A percentile compares a stretch with the other conserved stretches of the same genome.
These are phyloP conservation scores for Orthosia gothica DNA, from an alignment of 2,888 invertebrate species.

Conservation along the genomic window DNA sequence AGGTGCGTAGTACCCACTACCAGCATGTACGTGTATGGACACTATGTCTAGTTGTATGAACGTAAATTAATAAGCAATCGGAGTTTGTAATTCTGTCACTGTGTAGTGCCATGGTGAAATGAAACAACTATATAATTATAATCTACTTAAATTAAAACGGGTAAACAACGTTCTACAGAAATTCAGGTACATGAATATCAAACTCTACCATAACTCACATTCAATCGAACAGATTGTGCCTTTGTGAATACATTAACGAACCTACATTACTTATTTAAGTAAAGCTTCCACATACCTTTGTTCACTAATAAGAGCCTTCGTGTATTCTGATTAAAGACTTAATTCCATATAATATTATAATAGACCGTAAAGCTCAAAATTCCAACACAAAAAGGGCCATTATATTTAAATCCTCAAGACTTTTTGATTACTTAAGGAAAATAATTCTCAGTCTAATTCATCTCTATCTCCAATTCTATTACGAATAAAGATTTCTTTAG, in stretches of 20 bases:
- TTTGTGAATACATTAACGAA: slow-evolving; percentile 39
- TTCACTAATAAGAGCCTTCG: slow-evolving; percentile 20
- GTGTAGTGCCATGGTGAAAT: too few relatives aligned
- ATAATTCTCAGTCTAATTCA: slow-evolving; percentile 48
- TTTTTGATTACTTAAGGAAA: slow-evolving; percentile 57
- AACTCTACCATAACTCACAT: background rate
- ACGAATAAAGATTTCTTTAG: slow-evolving; percentile 46
- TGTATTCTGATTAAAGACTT: slow-evolving; percentile 42
- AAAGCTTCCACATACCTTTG: slow-evolving; percentile 23
- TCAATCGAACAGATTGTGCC: slow-evolving; percentile 8
- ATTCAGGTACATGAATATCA: background rate
- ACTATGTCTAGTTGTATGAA: too few relatives aligned
- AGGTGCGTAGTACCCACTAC: too few relatives aligned
- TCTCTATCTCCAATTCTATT: slow-evolving; percentile 49
- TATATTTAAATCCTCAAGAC: slow-evolving; percentile 41
- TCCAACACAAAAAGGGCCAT: slow-evolving; percentile 34
- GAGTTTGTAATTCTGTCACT: too few relatives aligned
- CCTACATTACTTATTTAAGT: slow-evolving; percentile 33
- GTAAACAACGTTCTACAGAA: background rate
- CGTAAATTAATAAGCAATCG: too few relatives aligned
- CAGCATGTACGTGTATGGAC: too few relatives aligned
- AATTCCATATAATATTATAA: slow-evolving; percentile 30
- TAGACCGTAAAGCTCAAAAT: slow-evolving; percentile 14
- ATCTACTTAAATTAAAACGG: too few relatives aligned
- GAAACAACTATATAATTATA: too few relatives aligned